These are phyloP conservation scores for Caenorhabditis uteleia DNA, from an alignment of 2,888 invertebrate species.

Conservation along the genomic window DNA sequence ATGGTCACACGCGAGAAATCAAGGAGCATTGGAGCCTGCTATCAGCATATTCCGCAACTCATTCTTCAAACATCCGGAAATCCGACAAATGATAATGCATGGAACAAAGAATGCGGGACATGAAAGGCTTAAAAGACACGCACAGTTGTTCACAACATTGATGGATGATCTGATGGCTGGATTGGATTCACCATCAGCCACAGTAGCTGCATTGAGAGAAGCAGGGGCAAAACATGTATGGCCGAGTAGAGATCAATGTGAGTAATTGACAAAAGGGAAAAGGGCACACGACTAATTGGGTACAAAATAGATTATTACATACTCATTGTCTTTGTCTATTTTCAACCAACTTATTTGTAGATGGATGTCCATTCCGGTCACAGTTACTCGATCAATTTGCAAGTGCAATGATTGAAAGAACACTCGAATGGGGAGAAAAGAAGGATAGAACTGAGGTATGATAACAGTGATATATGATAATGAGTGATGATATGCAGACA, in stretches of 20 bases:
- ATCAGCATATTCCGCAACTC: conserved; percentile 52
- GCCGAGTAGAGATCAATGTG: conserved; percentile 40
- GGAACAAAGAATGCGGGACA: conserved; percentile 53
- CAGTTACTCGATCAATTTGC: conserved; percentile 53
- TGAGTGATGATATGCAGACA: conserved; percentile 18
- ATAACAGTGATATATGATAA: background rate
- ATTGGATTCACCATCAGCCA: conserved; percentile 40
- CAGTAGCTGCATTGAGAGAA: conserved; percentile 38
- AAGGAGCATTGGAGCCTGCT: conserved; percentile 50
- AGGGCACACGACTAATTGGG: background rate
- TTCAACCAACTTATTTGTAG: conserved; percentile 19
- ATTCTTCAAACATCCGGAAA: conserved; percentile 54
- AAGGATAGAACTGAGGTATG: conserved; percentile 49
- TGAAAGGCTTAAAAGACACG: conserved; percentile 48
- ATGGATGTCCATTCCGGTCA: conserved; percentile 47
- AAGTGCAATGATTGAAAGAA: conserved; percentile 50
- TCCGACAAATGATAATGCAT: conserved; percentile 49
- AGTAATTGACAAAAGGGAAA: background rate
- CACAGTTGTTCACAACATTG: conserved; percentile 44
- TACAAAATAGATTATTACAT: too few relatives aligned
- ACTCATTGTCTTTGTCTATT: background rate
- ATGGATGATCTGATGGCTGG: conserved; percentile 50
- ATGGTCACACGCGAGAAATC: conserved; percentile 49
- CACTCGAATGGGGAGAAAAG: conserved; percentile 56
- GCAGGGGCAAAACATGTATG: conserved; percentile 48